Conservation (phyloP, 2,797 vertebrate species). For the Eulemur mongoz region DNA sequence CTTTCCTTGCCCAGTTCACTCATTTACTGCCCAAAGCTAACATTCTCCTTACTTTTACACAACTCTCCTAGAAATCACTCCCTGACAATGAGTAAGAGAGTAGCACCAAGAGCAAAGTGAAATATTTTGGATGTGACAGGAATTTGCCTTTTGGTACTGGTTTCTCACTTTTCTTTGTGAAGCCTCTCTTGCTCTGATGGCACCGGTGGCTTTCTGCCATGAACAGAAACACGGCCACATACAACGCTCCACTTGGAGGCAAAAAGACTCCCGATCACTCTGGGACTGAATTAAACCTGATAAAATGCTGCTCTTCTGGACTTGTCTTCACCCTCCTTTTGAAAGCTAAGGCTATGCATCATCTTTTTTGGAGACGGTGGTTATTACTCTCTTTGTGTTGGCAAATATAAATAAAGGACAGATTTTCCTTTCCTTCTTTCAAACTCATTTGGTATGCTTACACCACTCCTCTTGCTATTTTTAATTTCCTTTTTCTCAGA, state of each 20-base stretch:
- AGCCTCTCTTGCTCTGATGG: neutral
- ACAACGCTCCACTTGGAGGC: neutral
- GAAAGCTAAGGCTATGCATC: neutral
- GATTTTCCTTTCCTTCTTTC: neutral
- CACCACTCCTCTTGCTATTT: neutral
- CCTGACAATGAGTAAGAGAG: conserved; percentile 36
- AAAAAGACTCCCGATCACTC: neutral
- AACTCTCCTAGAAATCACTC: conserved; percentile 39
- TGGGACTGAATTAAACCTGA: neutral
- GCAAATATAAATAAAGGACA: neutral
- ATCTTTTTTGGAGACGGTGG: neutral
- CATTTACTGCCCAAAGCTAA: conserved; percentile 36
- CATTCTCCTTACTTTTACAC: conserved; percentile 22
- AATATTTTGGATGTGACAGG: conserved; percentile 32
- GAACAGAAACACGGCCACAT: conserved; percentile 14
- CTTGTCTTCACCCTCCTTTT: neutral
- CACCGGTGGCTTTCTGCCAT: neutral
- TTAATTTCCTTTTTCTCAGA: neutral
- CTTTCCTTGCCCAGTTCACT: conserved; percentile 33
- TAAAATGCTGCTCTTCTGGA: conserved; percentile 5
- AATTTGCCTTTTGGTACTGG: neutral
- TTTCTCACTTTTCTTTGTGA: conserved; percentile 46
- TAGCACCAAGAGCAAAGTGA: conserved; percentile 41
- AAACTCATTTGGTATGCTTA: neutral
- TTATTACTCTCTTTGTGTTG: neutral